A percentile compares a stretch with the other conserved stretches of the same genome.
These are phyloP conservation scores for Pachyseris speciosa DNA, from an alignment of 64 coral and sea anemone species.

Conservation along the genomic window DNA sequence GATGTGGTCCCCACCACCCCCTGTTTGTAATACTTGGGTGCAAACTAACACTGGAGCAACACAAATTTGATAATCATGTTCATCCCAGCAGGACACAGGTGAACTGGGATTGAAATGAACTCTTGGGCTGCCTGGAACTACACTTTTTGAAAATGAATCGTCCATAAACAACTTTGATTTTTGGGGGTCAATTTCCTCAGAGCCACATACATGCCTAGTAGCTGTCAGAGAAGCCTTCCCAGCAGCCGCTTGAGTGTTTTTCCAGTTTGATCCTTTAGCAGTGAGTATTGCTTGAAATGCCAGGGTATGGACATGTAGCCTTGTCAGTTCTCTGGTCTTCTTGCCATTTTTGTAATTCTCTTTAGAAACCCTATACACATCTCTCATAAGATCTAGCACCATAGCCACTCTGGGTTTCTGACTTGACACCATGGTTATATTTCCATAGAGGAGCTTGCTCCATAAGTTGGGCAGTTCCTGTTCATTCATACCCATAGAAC, in stretches of 20 bases:
- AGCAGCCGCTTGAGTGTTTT: constrained; percentile 74
- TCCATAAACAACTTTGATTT: constrained; percentile 97
- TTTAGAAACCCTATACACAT: constrained; percentile 73
- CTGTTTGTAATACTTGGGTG: constrained; percentile 86
- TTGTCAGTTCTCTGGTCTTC: constrained; percentile 67
- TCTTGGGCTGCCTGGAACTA: constrained; percentile 67
- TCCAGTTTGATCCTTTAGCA: constrained; percentile 75
- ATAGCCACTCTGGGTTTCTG: constrained; percentile 89
- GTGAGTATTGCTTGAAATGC: constrained; percentile 92
- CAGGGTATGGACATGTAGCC: constrained; percentile 90
- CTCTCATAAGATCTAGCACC: constrained; percentile 85
- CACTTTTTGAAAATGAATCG: constrained; percentile 88
- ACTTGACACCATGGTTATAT: constrained; percentile 79
- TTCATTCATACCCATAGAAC: constrained; percentile 91
- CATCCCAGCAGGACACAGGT: constrained; percentile 96
- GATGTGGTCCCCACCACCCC: constrained; percentile 92
- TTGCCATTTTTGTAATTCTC: constrained; percentile 7
- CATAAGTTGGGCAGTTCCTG: constrained; percentile 90
- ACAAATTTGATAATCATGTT: constrained; percentile 84
- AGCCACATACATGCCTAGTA: constrained; percentile 87
- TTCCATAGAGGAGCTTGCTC: constrained; percentile 71
- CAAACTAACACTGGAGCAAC: constrained; percentile 94
- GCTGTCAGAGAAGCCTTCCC: constrained; percentile 91
- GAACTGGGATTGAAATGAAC: constrained; percentile 76
- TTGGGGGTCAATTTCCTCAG: constrained; percentile 68